phyloP scores from a whole-genome alignment of 1,140 invertebrate species.

The Nasonia longicornis region DNA sequence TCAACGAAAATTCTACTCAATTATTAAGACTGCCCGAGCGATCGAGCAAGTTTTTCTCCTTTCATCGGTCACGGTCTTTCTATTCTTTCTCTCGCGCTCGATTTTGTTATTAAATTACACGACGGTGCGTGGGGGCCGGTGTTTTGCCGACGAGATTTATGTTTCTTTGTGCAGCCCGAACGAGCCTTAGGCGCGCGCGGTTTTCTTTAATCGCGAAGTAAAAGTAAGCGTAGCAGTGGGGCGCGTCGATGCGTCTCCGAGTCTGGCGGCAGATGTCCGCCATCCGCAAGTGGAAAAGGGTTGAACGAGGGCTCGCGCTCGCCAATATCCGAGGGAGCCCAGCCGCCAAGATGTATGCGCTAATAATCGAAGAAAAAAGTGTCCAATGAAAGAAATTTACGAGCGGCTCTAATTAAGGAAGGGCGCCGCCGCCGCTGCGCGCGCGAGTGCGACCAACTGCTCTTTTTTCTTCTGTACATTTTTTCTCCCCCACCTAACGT shows the following conservation, averaged over 20 bases:
- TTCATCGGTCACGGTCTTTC: constrained; percentile 5
- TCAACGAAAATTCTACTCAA: constrained; percentile 53
- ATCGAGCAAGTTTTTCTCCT: constrained; percentile 33
- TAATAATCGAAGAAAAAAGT: constrained; percentile 71
- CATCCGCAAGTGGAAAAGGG: constrained; percentile 53
- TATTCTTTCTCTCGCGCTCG: neutral
- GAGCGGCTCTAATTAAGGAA: constrained; percentile 68
- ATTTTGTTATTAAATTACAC: constrained; percentile 37
- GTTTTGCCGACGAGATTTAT: constrained; percentile 49
- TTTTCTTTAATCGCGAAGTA: constrained; percentile 49
- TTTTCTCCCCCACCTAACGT: constrained; percentile 46
- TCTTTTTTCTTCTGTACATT: constrained; percentile 32
- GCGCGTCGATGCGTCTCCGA: constrained; percentile 4
- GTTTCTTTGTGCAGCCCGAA: constrained; percentile 45
- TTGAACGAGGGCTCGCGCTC: constrained; percentile 28
- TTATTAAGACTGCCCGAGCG: constrained; percentile 50
- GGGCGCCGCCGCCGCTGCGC: constrained; percentile 33
- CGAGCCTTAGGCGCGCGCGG: constrained; percentile 19
- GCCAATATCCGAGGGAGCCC: constrained; percentile 34
- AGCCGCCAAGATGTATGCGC: constrained; percentile 62
- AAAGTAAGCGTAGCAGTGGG: constrained; percentile 43
- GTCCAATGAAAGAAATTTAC: constrained; percentile 70
- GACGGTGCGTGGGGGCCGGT: neutral
- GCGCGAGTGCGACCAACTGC: constrained; percentile 52
- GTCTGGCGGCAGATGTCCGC: constrained; percentile 61